Percentiles rank a stretch among this genome's conserved stretches.
Conservation (phyloP, 2,113 vertebrate genomes). For the Saiga tatarica region DNA sequence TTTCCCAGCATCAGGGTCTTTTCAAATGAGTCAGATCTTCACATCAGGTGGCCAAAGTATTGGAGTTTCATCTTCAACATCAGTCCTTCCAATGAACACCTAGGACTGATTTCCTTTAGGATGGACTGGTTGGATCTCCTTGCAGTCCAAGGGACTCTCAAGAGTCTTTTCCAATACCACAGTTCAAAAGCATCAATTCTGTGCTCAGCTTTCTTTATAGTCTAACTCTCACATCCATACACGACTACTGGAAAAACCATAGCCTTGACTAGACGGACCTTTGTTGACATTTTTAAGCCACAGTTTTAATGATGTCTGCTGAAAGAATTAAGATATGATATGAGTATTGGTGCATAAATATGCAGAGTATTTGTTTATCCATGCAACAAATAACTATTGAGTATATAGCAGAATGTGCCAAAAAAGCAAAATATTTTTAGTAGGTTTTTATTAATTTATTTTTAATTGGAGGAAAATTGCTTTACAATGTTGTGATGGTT, state of each 20-base stretch:
- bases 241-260: not conserved
- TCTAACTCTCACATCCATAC: not conserved
- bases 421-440: not conserved
- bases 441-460: not conserved
- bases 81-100: not conserved
- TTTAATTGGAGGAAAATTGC: not conserved
- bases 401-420: not conserved
- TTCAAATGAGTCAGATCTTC: not conserved
- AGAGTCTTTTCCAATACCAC: not conserved
- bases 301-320: not conserved
- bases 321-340: not conserved
- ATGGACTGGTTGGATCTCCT: not conserved
- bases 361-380: not conserved
- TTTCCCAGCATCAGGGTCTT: not conserved
- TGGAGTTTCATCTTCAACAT: not conserved
- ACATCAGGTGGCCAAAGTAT: not conserved
- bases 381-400: not conserved
- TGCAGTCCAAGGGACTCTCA: not conserved
- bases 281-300: not conserved
- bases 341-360: not conserved
- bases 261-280: not conserved
- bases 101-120: not conserved
- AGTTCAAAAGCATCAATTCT: not conserved
- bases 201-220: not conserved
- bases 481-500: not conserved